Conservation (phyloP, 2,888 invertebrate species). For the Pammene aurita region DNA sequence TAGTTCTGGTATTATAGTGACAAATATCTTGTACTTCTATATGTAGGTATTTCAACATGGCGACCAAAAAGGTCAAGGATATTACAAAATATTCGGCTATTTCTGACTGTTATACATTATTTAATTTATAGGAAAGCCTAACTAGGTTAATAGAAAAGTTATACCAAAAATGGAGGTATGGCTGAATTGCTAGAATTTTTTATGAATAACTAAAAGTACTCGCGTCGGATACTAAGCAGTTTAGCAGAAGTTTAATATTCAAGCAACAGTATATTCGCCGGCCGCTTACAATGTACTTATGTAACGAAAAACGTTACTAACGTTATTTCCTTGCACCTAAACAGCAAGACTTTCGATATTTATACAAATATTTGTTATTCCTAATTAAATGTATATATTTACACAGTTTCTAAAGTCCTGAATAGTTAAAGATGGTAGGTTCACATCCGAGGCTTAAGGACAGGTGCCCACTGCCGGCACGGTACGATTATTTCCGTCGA, state of each 20-base stretch:
- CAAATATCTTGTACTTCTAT: background rate
- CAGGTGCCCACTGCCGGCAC: background rate
- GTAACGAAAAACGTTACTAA: conserved; percentile 20
- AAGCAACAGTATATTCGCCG: conserved; percentile 8
- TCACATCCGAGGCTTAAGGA: conserved; percentile 4
- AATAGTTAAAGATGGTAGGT: background rate
- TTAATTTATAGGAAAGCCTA: background rate
- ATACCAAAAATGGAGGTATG: background rate
- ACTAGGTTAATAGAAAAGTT: background rate
- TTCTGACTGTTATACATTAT: background rate
- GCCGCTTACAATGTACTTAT: conserved; percentile 2
- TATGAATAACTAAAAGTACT: background rate
- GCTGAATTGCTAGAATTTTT: background rate
- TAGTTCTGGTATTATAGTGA: background rate
- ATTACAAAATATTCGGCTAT: background rate
- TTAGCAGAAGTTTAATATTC: conserved; percentile 2
- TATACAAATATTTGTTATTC: conserved; percentile 1
- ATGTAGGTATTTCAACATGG: no score
- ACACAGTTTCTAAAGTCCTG: conserved; percentile 26
- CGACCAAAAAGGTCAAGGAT: background rate
- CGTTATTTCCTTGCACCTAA: conserved; percentile 4
- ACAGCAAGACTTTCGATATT: conserved; percentile 2
- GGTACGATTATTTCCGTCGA: background rate
- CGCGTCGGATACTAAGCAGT: background rate
- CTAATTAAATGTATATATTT: conserved; percentile 23